Percentiles rank a stretch among this genome's conserved stretches.
These are phyloP conservation scores for Noctua pronuba DNA, from an alignment of 2,888 invertebrate species.

Conservation along the genomic window DNA sequence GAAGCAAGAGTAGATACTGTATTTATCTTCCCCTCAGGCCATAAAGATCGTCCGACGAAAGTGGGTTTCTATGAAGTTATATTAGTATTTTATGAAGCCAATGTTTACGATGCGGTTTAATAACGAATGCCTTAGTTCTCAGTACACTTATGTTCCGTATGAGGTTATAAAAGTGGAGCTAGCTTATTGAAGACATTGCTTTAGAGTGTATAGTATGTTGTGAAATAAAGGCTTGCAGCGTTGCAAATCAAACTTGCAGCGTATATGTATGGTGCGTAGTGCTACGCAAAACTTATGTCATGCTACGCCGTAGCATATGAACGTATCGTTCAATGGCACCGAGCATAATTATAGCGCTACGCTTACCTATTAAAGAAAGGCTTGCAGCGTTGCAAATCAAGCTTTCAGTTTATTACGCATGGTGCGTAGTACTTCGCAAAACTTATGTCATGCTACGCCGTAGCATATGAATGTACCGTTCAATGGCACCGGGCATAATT, in stretches of 20 bases:
- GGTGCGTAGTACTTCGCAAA: no score
- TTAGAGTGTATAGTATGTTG: slow-evolving; percentile 13
- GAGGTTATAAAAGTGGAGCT: slow-evolving; percentile 34
- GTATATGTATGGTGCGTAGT: neutral
- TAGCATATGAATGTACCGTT: neutral
- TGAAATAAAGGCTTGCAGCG: neutral
- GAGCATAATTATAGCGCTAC: neutral
- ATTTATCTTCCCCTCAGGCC: slow-evolving; percentile 47
- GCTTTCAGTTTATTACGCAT: no score
- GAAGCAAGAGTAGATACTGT: slow-evolving; percentile 27
- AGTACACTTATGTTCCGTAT: slow-evolving; percentile 38
- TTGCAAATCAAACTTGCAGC: neutral
- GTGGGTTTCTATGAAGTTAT: slow-evolving; percentile 61
- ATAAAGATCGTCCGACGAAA: slow-evolving; percentile 51
- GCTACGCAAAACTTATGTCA: neutral
- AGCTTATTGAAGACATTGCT: slow-evolving; percentile 31
- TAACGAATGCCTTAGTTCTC: slow-evolving; percentile 39
- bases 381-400: no score
- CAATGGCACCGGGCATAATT: neutral
- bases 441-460: no score
- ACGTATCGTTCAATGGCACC: neutral
- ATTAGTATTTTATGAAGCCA: slow-evolving; percentile 58
- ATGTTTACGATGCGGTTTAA: slow-evolving; percentile 55
- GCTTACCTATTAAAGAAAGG: no score
- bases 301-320: neutral